phyloP scores from a whole-genome alignment of 2,888 invertebrate species.

The Hirtodrosophila cameraria region DNA sequence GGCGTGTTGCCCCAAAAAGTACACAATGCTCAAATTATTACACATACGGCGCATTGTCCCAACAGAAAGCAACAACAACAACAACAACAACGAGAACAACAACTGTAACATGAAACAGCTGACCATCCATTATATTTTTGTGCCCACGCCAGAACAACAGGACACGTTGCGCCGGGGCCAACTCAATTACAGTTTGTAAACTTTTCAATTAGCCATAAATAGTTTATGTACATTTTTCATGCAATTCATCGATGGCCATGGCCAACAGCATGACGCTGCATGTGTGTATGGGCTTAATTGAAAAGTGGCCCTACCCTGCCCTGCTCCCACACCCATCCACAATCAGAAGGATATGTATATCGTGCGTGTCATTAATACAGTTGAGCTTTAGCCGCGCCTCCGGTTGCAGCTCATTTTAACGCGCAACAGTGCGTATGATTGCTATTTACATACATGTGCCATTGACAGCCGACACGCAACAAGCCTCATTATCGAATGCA shows the following conservation, averaged over 20 bases:
- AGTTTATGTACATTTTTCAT: conserved; percentile 77
- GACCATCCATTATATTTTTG: conserved; percentile 62
- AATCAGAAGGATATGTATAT: no score
- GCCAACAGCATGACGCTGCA: conserved; percentile 50
- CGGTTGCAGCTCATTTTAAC: conserved; percentile 62
- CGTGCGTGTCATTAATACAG: conserved; percentile 63
- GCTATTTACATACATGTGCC: conserved; percentile 72
- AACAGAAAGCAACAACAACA: conserved; percentile 2
- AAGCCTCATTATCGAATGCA: conserved; percentile 78
- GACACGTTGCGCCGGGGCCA: conserved; percentile 29
- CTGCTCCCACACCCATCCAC: neutral
- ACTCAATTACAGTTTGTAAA: conserved; percentile 83
- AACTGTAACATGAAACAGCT: conserved; percentile 27
- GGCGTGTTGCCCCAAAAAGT: conserved; percentile 11
- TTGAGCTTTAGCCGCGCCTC: conserved; percentile 53
- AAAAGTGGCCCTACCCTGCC: no score
- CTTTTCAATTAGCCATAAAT: conserved; percentile 81
- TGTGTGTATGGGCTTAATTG: conserved; percentile 54
- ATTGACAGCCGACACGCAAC: conserved; percentile 53
- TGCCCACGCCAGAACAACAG: conserved; percentile 38
- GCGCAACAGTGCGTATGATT: conserved; percentile 78
- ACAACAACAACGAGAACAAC: conserved; percentile 1
- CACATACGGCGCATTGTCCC: conserved; percentile 52
- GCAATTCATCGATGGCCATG: conserved; percentile 61
- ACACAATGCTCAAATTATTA: conserved; percentile 55